These are phyloP conservation scores for Antedon bifida DNA, from an alignment of 35 echinoderm and acorn worm species.

Conservation along the genomic window DNA sequence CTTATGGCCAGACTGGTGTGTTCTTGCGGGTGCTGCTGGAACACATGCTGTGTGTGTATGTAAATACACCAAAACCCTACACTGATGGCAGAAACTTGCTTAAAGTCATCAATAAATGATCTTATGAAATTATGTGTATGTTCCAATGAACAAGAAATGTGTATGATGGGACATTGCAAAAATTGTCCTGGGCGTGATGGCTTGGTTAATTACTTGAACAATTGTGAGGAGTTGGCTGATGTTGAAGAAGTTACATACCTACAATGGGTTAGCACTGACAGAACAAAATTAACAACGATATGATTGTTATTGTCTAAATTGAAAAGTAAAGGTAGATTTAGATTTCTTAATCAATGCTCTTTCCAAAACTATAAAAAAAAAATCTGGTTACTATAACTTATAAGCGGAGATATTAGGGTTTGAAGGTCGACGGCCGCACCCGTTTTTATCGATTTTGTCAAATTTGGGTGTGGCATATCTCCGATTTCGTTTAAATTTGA, in stretches of 20 bases:
- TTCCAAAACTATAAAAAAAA: too few species aligned
- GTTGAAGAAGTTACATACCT: conserved; percentile 5
- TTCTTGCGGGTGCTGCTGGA: conserved; percentile 2
- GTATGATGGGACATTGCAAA: conserved; percentile 11
- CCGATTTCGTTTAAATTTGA: too few species aligned
- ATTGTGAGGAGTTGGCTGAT: background rate
- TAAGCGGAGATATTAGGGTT: too few species aligned
- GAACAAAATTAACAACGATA: conserved; percentile 1
- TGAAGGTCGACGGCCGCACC: too few species aligned
- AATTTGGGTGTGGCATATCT: too few species aligned
- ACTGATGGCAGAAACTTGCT: background rate
- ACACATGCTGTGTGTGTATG: conserved; percentile 10
- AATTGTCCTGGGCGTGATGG: conserved; percentile 3
- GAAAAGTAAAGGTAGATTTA: too few species aligned
- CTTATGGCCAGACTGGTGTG: conserved; percentile 1
- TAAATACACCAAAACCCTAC: conserved; percentile 5
- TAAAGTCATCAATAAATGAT: conserved; percentile 1
- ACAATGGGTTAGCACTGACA: conserved; percentile 3
- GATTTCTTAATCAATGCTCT: too few species aligned
- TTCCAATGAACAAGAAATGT: background rate
- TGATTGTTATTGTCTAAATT: too few species aligned
- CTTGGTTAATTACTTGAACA: background rate
- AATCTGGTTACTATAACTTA: too few species aligned
- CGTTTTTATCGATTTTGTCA: too few species aligned
- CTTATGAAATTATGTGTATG: conserved; percentile 8